These are phyloP conservation scores for Lamprologus sp. DNA, from an alignment of 2,113 vertebrate genomes.

Conservation along the genomic window DNA sequence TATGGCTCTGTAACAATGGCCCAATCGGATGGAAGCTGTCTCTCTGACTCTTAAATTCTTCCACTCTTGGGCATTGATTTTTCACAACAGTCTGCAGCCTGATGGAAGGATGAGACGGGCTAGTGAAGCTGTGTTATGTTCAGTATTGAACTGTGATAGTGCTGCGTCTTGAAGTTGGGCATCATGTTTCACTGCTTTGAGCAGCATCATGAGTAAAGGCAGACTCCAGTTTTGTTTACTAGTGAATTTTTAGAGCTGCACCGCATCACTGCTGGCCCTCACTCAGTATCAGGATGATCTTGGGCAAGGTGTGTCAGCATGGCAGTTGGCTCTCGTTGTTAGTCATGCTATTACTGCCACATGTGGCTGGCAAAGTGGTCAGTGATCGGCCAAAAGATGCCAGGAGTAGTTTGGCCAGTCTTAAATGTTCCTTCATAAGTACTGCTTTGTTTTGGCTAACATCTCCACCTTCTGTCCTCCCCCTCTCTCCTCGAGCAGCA, in stretches of 20 bases:
- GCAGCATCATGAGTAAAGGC: neutral
- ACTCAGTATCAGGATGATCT: neutral
- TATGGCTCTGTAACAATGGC: neutral
- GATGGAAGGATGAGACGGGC: neutral
- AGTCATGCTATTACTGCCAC: neutral
- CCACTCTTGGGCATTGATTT: neutral
- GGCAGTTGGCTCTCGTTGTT: neutral
- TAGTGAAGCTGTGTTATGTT: neutral
- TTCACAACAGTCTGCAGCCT: neutral
- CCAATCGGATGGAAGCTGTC: neutral
- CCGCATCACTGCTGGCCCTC: neutral
- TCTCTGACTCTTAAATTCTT: neutral
- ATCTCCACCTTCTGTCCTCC: neutral
- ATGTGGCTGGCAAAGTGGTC: neutral
- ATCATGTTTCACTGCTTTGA: constrained; percentile 21
- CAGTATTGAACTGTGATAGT: neutral
- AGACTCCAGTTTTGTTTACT: neutral
- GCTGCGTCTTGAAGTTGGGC: neutral
- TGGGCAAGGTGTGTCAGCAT: neutral
- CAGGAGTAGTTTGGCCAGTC: neutral
- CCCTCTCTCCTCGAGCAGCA: constrained; percentile 66
- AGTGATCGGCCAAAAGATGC: neutral
- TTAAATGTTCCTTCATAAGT: neutral
- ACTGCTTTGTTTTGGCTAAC: neutral
- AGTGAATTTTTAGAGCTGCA: neutral